Conservation (phyloP, 2,113 vertebrate genomes). For the Coryphaenoides rupestris region DNA sequence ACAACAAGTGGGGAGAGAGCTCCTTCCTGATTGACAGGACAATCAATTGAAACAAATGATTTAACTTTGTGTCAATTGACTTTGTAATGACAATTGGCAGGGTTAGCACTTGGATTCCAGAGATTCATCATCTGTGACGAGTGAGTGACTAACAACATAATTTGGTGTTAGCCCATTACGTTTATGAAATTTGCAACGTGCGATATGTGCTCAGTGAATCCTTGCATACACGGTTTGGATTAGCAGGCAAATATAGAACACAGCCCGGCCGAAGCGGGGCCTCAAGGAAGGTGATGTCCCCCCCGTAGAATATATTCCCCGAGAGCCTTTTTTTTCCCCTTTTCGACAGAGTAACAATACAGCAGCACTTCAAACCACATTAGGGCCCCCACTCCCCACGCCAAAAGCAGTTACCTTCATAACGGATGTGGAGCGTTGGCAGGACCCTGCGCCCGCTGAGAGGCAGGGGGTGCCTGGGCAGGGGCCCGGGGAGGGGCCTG, state of each 20-base stretch:
- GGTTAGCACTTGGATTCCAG: conserved; percentile 47
- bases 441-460: conserved; percentile 46
- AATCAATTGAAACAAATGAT: conserved; percentile 62
- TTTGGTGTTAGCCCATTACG: conserved; percentile 6
- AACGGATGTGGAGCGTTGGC: conserved; percentile 39
- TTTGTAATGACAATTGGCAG: conserved; percentile 66
- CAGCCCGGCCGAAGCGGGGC: background rate
- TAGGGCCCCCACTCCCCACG: background rate
- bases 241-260: background rate
- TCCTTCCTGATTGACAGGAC: conserved; percentile 58
- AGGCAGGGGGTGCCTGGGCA: background rate
- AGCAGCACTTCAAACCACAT: conserved; percentile 25
- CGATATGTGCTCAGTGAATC: background rate
- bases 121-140: conserved; percentile 51
- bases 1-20: conserved; percentile 26
- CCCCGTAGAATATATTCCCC: background rate
- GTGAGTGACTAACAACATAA: conserved; percentile 43
- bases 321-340: conserved; percentile 10
- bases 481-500: conserved; percentile 36
- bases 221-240: background rate
- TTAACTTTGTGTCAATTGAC: conserved; percentile 65
- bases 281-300: background rate
- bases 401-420: conserved; percentile 32
- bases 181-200: conserved; percentile 9
- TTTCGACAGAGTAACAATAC: background rate